These are phyloP conservation scores for Aphaenogaster floridana DNA, from an alignment of 1,140 invertebrate genomes.

Conservation along the genomic window DNA sequence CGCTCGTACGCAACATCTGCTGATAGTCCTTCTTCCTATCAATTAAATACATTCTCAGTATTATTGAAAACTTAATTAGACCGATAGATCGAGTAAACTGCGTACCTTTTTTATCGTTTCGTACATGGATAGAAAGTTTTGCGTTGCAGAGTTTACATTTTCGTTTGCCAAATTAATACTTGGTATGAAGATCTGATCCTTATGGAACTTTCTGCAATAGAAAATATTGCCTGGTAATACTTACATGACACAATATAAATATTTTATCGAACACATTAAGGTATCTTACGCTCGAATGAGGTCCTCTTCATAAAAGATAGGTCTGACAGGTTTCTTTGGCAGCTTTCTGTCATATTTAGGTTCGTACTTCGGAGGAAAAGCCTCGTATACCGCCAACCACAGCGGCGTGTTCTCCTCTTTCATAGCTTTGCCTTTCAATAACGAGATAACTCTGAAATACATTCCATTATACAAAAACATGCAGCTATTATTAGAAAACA, in stretches of 20 bases:
- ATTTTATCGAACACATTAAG: background rate
- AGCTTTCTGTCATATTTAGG: conserved; percentile 91
- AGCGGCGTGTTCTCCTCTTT: conserved; percentile 93
- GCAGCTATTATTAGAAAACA: background rate
- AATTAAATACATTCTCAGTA: conserved; percentile 7
- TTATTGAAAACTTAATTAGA: conserved; percentile 4
- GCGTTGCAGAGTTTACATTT: conserved; percentile 86
- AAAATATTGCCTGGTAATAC: conserved; percentile 31
- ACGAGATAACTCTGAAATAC: conserved; percentile 90
- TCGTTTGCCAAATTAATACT: conserved; percentile 86
- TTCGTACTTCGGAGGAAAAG: conserved; percentile 94
- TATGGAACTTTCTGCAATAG: conserved; percentile 89
- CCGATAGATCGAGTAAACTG: background rate
- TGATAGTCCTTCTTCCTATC: conserved; percentile 56
- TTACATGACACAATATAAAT: background rate
- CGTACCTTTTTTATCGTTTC: conserved; percentile 85
- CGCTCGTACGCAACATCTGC: conserved; percentile 56
- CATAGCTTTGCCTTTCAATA: conserved; percentile 92
- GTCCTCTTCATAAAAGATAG: conserved; percentile 96
- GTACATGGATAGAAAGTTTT: conserved; percentile 89
- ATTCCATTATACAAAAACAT: conserved; percentile 43
- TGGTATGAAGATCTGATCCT: conserved; percentile 86
- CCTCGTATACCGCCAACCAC: conserved; percentile 96
- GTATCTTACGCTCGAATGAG: conserved; percentile 92
- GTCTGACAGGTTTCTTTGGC: conserved; percentile 87